Base-by-base conservation (phyloP, 2,797 vertebrate genomes). In the Esox lucius region DNA sequence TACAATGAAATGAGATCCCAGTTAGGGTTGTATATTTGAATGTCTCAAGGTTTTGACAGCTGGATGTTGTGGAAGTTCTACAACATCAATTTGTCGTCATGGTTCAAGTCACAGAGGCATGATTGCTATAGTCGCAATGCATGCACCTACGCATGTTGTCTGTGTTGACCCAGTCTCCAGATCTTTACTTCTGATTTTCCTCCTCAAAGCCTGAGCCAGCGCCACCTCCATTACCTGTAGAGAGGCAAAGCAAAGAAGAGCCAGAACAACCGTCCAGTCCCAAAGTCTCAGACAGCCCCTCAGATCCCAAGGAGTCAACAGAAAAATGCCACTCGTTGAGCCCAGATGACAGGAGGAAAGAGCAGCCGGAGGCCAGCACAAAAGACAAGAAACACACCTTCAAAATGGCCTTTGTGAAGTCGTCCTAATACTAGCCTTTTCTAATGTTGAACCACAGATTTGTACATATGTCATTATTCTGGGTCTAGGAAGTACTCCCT, bases 351-450 rank as follows among this genome's bases (percentile, higher is more conserved):
- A 62, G 26, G 7, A 39, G 33, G 0, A 39, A 22, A n/a, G 83
- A 86, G 1, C 12, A 68, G 71, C 56, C 28, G 5, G 1, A 78
- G 26, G 1, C 75, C 35, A 24, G 72, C 71, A 66, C 92, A 68
- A 68, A 92, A 72, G 85, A 87, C 59, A 79, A 69, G 72, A 96
- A 97, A 91, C 93, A 91, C 78, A 86, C 87, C 82, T 95, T 93
- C 82, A 96, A 98, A 92, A 95, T 92, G 94, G 90, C 95, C 78
- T 97, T 97, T 84, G 96, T 96, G 80, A 97, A 98, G 91, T 95
- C 97, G 12, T 78, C 42, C 71, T 93, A 89, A 82, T 83, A 66
- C 51, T 61, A 68, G 51, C 66, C 35, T 86, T 87, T 89, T 87
- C 71, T 83, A 85, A 83, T 71, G 71, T 80, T 64, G 35, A 67